phyloP scores from a whole-genome alignment of 2,888 invertebrate genomes.

The Microctonus brassicae region DNA sequence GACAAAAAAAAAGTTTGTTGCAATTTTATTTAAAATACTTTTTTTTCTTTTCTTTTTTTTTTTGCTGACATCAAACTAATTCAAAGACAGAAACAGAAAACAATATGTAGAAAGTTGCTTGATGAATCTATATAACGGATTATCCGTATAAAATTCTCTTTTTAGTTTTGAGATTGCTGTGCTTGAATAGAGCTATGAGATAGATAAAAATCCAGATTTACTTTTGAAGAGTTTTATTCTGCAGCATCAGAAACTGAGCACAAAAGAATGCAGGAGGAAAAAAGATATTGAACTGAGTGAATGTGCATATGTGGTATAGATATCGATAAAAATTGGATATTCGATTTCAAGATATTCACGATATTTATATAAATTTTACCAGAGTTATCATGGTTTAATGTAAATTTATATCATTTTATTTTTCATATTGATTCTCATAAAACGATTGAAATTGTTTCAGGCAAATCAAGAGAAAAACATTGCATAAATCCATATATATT shows the following conservation, averaged over 20 bases:
- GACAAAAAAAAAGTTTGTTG: neutral
- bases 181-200: neutral
- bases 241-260: neutral
- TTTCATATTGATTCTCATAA: neutral
- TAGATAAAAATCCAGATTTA: constrained; percentile 9
- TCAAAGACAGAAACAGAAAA: neutral
- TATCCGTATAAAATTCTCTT: constrained; percentile 15
- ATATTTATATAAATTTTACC: neutral
- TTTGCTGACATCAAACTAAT: no score
- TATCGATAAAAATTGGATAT: neutral
- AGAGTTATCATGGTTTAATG: neutral
- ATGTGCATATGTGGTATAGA: neutral
- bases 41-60: constrained; percentile 2
- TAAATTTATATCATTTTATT: neutral
- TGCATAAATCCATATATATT: neutral
- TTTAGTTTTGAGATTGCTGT: neutral
- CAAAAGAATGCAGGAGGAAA: neutral
- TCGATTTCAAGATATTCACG: neutral
- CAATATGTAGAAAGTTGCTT: constrained; percentile 11
- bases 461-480: neutral
- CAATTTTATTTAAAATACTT: neutral
- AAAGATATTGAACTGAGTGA: neutral
- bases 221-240: neutral
- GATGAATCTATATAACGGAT: constrained; percentile 3
- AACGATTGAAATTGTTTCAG: neutral